Base-by-base conservation (phyloP, 2,888 invertebrate genomes). In the Melinaea marsaeus region DNA sequence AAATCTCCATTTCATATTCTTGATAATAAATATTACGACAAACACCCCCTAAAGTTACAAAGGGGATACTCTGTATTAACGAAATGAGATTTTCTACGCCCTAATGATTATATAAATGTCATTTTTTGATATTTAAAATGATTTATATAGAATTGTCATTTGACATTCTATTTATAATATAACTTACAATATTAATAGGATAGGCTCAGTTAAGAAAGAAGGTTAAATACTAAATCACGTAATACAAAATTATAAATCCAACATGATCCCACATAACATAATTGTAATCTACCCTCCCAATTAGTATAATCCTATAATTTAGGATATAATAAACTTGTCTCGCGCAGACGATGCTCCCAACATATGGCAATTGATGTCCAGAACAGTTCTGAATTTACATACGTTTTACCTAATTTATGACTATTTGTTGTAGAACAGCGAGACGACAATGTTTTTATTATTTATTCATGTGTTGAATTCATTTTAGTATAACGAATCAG, bases 81-180 rank as follows among this genome's bases (percentile, higher is more conserved):
- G 45, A 63, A 57, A 34, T 37, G 37, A 60, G 57, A 64, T 62
- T 69, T 64, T 62, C 70, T 69, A 64, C 65, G 47, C 67, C 60
- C 60, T 70, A 69, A 69, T 69, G 62, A 69, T 71, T 70, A 61
- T 42, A 64, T 60, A 63, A 68, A 69, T 66, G 69, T 62, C 65
- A 57, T 65, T 62, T 62, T 51, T 35, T 59, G 64, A 61, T 67
- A 63, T 61, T 70, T 62, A 61, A 42, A 63, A 62, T 60, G 60
- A 69, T 67, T 69, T 65, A 63, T 60, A 66, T 58, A 61, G 63
- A 42, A 22, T 32, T 32, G 61, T 56, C 56, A 48, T 35, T 58
- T 37, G 58, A 64, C 60, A 60, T 58, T 62, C 22, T 64, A 22
- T 22, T 6, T 22, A 13, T 48, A 13, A 48, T 6, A 13, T 48